These are phyloP conservation scores for Sinosuthora webbiana DNA, from an alignment of 2,113 vertebrate genomes.

Conservation along the genomic window DNA sequence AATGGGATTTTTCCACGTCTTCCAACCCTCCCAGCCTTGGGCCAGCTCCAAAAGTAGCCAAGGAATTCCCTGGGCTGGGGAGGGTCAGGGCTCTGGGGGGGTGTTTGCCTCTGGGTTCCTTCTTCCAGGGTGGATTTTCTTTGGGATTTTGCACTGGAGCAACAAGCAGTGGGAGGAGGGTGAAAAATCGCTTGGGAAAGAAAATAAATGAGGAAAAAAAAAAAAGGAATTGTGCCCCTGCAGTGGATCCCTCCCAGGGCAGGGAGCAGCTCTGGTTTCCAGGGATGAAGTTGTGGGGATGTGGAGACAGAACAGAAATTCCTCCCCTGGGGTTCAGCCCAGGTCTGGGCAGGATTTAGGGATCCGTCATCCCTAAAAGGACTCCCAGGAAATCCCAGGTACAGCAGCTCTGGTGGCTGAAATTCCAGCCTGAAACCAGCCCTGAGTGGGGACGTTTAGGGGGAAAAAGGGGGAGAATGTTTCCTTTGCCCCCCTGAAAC, in stretches of 20 bases:
- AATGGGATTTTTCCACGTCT: neutral
- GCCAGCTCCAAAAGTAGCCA: neutral
- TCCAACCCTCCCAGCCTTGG: neutral
- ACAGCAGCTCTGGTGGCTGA: neutral
- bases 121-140: neutral
- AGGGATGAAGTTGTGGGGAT: neutral
- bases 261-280: neutral
- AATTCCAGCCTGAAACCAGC: neutral
- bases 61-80: neutral
- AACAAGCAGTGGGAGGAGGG: neutral
- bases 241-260: neutral
- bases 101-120: neutral
- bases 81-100: neutral
- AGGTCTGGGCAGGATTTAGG: neutral
- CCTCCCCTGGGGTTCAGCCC: neutral
- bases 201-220: neutral
- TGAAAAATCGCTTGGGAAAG: neutral
- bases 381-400: neutral
- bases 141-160: neutral
- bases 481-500: neutral
- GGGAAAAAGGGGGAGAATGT: neutral
- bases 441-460: neutral
- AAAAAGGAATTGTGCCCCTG: neutral
- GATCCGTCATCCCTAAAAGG: neutral
- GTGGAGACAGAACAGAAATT: neutral